Evolutionary conservation across 2,113 vertebrate species (phyloP), one percentile per base, ranked within the genome.

Genomic region (Martes martes): DNA sequence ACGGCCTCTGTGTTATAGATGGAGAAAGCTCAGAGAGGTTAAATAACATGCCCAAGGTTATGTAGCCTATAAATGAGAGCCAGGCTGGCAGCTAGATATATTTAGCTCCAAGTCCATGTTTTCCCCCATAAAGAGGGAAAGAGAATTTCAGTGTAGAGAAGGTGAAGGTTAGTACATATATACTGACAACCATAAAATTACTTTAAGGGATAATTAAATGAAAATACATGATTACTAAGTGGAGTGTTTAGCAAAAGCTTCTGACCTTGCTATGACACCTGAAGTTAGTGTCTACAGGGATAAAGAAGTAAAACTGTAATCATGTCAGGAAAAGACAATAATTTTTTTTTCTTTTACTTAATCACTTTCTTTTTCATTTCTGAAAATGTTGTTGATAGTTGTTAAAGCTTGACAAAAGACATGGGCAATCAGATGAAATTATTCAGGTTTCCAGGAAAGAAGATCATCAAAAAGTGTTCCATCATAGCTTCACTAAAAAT

Each of bases 361-460:
- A 80, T 92, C 36, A 63, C 14, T 79, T 91, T 14, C 19, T 33
- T 79, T 65, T 82, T 83, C 86, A 23, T 28, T 55, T 73, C 61
- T 81, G 45, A 67, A 97, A 95, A 69, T 85, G 50, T 76, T 89
- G 23, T 45, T 1, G 4, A 63, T 96, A 28, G 42, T 87, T 96
- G 74, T n/a, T 83, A 94, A 83, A 63, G 15, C 57, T 57, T 96
- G 2, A 59, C 86, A 85, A 87, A 94, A 78, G 11, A 52, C n/a
- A 45, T 6, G 81, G 31, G 28, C 26, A 94, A 94, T 59, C 36
- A 50, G 67, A 76, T 74, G 89, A 91, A 96, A 95, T 96, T 82
- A 89, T 95, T 97, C 76, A 87, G 42, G 33, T 92, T 97, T 95
- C 79, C 93, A 87, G 57, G 50, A 95, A 97, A 93, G 69, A 90